Base-by-base conservation (phyloP, 37 sponge, comb jelly and placozoan genomes). In the Beroe ovata region DNA sequence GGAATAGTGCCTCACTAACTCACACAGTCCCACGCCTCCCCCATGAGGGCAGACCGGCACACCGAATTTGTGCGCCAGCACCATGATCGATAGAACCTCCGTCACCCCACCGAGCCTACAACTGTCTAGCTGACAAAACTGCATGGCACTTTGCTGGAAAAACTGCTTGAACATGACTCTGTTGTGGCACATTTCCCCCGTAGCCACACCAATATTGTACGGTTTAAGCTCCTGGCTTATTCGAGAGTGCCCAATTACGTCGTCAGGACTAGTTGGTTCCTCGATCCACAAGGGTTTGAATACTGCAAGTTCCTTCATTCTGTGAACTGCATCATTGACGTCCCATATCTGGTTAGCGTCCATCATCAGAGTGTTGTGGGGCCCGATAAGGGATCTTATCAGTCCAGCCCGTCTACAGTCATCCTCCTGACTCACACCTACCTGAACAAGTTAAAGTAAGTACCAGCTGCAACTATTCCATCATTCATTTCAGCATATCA, bases 111-210 rank as follows among this genome's bases (percentile, higher is more conserved):
- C 96, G 1, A 94, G 16, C 0, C 96, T 59, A 60, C 92, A 92
- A 72, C 91, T 91, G 66, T 96, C 96, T 62, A 96, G 92, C 91
- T 96, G 96, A 71, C 96, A 96, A 89, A 89, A 94, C 71, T 96
- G 93, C 91, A 96, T 91, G 0, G 94, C 94, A 21, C 91, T 91
- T 0, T 91, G 77, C 38, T 94, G 41, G 35, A 96, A 64, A 60
- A 96, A 96, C 90, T 96, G 96, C 89, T 96, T 96, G 91, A 96
- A 96, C 89, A 96, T 91, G 39, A 96, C 96, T 0, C 93, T 34
- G 60, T 96, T 96, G 23, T 93, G 92, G 64, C 92, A 92, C 42
- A 62, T 59, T 39, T 96, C 96, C 4, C 96, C 96, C 0, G 94
- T 93, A 11, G 96, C 96, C 38, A 96, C 92, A 0, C 93, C 93